Evolutionary conservation across 2,888 invertebrate species (phyloP), one percentile per base, ranked within the genome.

Genomic region (Slavum lentiscoides): DNA sequence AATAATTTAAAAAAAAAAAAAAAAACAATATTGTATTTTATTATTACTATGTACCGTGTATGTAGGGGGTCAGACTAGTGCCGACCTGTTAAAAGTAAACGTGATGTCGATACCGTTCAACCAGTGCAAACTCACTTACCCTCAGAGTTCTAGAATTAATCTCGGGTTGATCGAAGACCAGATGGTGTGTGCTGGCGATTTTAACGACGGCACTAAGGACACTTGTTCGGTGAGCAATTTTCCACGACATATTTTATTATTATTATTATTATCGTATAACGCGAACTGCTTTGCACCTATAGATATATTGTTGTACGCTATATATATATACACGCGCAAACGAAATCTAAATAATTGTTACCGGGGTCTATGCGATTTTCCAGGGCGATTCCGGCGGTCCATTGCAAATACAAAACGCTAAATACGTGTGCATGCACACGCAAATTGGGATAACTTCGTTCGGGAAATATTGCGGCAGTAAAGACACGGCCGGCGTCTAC

Each of bases 311-410:
- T 30, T 4, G 30, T 30, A 30, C 30, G n/a, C n/a, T n/a, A n/a
- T n/a, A n/a, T n/a, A n/a, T n/a, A n/a, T n/a, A n/a, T n/a, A n/a
- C n/a, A n/a, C n/a, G 30, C 30, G 4, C 30, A 30, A 30, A 30
- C 30, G 30, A 30, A 21, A 37, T 21, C 5, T 7, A n/a, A 3
- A 5, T 23, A 21, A 68, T 68, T 4, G 30, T 30, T 30, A 30
- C 30, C 30, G 4, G 4, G 30, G 30, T 4, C 30, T 30, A 30
- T 30, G 30, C 30, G 13, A 15, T 49, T 30, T 37, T 37, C 5
- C 23, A 92, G 91, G 93, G 93, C 64, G 93, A 93, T 86, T 92
- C 92, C 21, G 93, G 93, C 0, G 92, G 92, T 0, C 93, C 93
- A 0, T 87, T 93, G 1, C 89, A 88, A 70, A 84, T 88, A 8